Evolutionary conservation across 2,113 vertebrate species (phyloP), one percentile per base, ranked within the genome.

Genomic region (Pachypanchax playfairii): DNA sequence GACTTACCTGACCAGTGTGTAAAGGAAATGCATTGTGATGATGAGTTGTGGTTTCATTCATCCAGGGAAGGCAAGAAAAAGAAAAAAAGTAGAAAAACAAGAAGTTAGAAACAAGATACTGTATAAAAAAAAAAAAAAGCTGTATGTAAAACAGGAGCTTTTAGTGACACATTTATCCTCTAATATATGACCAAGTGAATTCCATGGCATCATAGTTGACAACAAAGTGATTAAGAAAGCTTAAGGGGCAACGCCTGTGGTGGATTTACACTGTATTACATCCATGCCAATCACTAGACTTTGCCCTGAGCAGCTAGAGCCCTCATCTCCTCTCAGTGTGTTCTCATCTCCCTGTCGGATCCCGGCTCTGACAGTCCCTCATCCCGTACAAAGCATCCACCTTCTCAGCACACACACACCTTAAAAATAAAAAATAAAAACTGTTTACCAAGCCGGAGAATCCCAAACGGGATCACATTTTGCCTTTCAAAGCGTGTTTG

Each of bases 361-460:
- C 38, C 52, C 0, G 1, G 55, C 67, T 67, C 42, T 60, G 73
- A 80, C 70, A 66, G 75, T 63, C 42, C 63, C 36, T 77, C 64
- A 50, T 75, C 42, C 43, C 36, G 25, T 54, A 70, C 44, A 70
- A 64, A 60, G 73, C 28, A 25, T 14, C 35, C 41, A 18, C 64
- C 67, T 22, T 63, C 63, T 62, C 22, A 60, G 63, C 55, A 70
- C 59, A 78, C 73, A 73, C 48, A 63, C 57, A 56, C 49, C 57
- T 52, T 62, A 61, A 75, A 15, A 12, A 79, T 75, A 72, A 70
- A 71, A 70, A 74, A 75, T 76, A 38, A 44, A 35, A 55, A 48
- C 71, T 90, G 88, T 90, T 89, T 89, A 88, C 85, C 75, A 52
- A 88, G 70, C 76, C 59, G 35, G 55, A 80, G 76, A 90, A 82